These are phyloP conservation scores for Harpalus rufipes DNA, from an alignment of 2,888 invertebrate genomes.

Conservation along the genomic window DNA sequence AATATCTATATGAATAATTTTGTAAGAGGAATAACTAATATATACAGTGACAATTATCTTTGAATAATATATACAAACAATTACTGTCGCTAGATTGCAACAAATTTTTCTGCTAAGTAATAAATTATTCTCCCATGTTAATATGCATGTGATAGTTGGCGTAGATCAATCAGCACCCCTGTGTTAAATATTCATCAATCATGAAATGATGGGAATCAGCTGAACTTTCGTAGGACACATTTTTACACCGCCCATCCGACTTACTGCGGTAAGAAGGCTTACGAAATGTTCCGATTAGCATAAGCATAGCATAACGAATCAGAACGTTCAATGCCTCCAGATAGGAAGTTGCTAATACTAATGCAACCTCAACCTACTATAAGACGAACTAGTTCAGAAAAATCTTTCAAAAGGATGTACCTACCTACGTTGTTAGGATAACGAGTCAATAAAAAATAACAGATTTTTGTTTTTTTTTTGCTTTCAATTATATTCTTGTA, in stretches of 20 bases:
- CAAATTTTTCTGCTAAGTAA: background rate
- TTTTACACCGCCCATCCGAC: conserved; percentile 34
- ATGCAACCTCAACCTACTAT: too few relatives aligned
- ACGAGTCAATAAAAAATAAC: too few relatives aligned
- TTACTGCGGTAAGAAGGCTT: background rate
- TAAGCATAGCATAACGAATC: conserved; percentile 35
- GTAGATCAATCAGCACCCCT: conserved; percentile 54
- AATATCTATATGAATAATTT: too few relatives aligned
- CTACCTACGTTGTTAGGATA: too few relatives aligned
- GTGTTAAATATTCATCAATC: conserved; percentile 55
- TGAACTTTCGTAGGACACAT: conserved; percentile 53
- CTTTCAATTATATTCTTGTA: too few relatives aligned
- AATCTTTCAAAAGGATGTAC: too few relatives aligned
- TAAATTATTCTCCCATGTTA: conserved; percentile 26
- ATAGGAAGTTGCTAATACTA: conserved; percentile 20
- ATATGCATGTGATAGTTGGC: conserved; percentile 39
- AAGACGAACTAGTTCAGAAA: too few relatives aligned
- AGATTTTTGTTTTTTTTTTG: too few relatives aligned
- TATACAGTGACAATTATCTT: background rate
- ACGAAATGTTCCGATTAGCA: conserved; percentile 43
- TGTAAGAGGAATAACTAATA: background rate
- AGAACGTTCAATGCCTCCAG: conserved; percentile 15
- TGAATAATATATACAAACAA: background rate
- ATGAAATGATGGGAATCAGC: conserved; percentile 53
- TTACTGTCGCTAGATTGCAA: background rate